These are phyloP conservation scores for Rallus crepitans DNA, from an alignment of 2,797 vertebrate genomes.

Conservation along the genomic window DNA sequence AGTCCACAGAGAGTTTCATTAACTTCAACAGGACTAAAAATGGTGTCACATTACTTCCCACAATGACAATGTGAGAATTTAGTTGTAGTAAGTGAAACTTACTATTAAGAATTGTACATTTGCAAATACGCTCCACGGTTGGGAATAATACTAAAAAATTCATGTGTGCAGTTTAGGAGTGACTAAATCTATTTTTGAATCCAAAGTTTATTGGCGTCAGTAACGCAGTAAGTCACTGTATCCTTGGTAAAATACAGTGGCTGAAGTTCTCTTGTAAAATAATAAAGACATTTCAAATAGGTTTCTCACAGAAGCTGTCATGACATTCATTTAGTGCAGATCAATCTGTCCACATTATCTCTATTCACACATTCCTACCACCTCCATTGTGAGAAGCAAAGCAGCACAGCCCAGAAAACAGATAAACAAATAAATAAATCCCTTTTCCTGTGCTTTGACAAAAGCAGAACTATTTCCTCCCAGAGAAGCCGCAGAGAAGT, in stretches of 20 bases:
- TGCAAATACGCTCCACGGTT: background rate
- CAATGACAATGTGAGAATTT: background rate
- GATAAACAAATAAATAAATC: slow-evolving; percentile 37
- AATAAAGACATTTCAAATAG: slow-evolving; percentile 39
- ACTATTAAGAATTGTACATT: background rate
- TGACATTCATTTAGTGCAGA: background rate
- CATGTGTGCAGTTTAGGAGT: background rate
- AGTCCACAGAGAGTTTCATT: background rate
- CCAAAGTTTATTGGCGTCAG: background rate
- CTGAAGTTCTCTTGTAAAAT: background rate
- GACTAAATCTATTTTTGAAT: background rate
- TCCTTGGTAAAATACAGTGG: slow-evolving; percentile 20
- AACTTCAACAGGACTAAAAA: background rate
- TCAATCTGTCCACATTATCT: background rate
- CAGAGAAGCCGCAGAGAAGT: background rate
- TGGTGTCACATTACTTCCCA: background rate
- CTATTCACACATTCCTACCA: background rate
- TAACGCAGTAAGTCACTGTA: background rate
- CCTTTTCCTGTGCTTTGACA: slow-evolving; percentile 31
- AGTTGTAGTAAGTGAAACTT: background rate
- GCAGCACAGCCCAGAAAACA: background rate
- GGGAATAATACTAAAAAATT: background rate
- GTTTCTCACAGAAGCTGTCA: slow-evolving; percentile 13
- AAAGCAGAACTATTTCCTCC: slow-evolving; percentile 21
- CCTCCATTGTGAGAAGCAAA: background rate